Evolutionary conservation across 1,140 invertebrate genomes (phyloP), one percentile per base, ranked within the genome.

Genomic region (Platyscapa corneri): DNA sequence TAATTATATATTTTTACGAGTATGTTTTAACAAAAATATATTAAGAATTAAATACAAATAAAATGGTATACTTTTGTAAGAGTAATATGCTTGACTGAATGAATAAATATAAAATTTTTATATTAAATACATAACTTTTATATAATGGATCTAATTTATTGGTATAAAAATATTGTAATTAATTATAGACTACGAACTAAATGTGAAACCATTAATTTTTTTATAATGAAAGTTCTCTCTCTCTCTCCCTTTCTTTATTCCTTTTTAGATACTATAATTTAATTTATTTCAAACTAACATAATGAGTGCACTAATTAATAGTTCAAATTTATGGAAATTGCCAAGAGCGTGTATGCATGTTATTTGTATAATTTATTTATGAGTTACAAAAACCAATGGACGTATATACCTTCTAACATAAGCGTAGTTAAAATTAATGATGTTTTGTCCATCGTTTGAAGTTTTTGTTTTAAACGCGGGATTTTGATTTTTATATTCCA

Each of bases 231-330:
- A 46, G 5, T 46, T 46, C 42, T 46, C 3, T 30, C 37, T 34
- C 49, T 34, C 23, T 49, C n/a, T 76, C 46, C 53, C 30, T 32
- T 18, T 76, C 12, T 46, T 46, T 46, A 46, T 72, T n/a, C n/a
- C n/a, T n/a, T 76, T 53, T 76, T 2, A 53, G 2, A 2, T 3
- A 53, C 12, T 76, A 6, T 30, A 75, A 72, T 86, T 67, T 83
- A 82, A 76, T 82, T 81, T 78, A 85, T 86, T 84, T 46, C 53
- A 42, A 18, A 46, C 12, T 18, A 27, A 65, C 42, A 78, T 88
- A 89, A 88, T 32, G 18, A 56, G n/a, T 32, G 16, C 56, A n/a
- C 32, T 83, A 83, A 83, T 83, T 83, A 83, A 83, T 83, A 77
- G 37, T 83, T 77, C 0, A 46, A 77, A 83, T 77, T 77, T 53